These are phyloP conservation scores for Amia ocellicauda DNA, from an alignment of 2,113 vertebrate species.

Conservation along the genomic window DNA sequence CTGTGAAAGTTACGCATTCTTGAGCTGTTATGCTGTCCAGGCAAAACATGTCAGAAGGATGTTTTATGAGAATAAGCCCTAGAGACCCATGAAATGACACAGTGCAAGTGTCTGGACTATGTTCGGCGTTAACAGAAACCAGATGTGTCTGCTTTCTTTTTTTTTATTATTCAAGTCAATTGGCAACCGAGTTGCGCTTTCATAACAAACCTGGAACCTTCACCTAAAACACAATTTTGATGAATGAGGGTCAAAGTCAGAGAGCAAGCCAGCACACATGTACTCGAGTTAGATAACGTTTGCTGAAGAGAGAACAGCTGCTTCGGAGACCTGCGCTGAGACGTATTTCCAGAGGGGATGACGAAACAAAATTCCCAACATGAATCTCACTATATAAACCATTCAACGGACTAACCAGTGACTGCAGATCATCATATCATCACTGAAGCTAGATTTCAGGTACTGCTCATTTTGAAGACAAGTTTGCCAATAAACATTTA, in stretches of 20 bases:
- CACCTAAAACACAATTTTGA: background rate
- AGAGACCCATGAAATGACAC: background rate
- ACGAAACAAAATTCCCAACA: constrained; percentile 35
- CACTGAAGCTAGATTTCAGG: constrained; percentile 25
- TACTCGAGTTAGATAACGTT: constrained; percentile 2
- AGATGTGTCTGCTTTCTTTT: constrained; percentile 6
- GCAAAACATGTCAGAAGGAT: constrained; percentile 4
- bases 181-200: constrained; percentile 1
- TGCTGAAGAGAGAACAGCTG: no score
- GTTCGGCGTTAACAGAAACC: background rate
- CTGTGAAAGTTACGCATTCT: background rate
- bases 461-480: constrained; percentile 28
- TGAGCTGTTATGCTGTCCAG: constrained; percentile 3
- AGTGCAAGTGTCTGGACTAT: background rate
- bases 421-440: constrained; percentile 20
- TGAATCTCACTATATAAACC: constrained; percentile 53
- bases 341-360: constrained; percentile 37
- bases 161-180: background rate
- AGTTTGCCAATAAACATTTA: background rate
- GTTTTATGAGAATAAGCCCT: constrained; percentile 12
- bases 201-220: background rate
- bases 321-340: background rate
- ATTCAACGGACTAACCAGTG: constrained; percentile 4
- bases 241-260: constrained; percentile 8
- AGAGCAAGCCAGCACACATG: background rate